These are phyloP conservation scores for Poecilia wingei DNA, from an alignment of 2,797 vertebrate species.

Conservation along the genomic window DNA sequence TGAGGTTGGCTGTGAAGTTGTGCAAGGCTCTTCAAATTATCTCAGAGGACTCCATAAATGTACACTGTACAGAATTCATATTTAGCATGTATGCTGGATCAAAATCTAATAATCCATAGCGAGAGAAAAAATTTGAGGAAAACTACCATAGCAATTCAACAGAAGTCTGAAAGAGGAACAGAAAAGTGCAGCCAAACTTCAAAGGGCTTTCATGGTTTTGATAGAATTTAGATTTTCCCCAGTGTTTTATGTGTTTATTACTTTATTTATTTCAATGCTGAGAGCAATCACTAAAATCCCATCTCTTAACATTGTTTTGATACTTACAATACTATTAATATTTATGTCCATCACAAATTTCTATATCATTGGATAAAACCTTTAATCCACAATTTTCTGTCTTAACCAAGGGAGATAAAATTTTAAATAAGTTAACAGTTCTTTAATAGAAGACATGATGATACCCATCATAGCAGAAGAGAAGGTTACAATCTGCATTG, in stretches of 20 bases:
- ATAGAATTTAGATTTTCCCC: background rate
- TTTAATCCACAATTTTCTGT: background rate
- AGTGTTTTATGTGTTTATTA: background rate
- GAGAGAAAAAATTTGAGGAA: slow-evolving; percentile 2
- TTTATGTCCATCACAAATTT: background rate
- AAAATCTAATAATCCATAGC: slow-evolving; percentile 49
- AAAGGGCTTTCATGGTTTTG: background rate
- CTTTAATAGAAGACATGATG: background rate
- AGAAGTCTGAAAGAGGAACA: slow-evolving; percentile 2
- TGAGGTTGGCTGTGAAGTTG: slow-evolving; percentile 44
- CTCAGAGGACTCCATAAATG: slow-evolving; percentile 65
- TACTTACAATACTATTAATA: background rate
- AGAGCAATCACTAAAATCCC: background rate
- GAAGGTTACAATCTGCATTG: background rate
- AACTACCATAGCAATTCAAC: slow-evolving; percentile 5
- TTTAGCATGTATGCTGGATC: slow-evolving; percentile 60
- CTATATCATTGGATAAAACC: background rate
- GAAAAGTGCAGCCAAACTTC: slow-evolving; percentile 4
- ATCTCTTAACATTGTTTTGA: background rate
- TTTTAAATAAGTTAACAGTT: background rate
- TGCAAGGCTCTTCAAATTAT: slow-evolving; percentile 55
- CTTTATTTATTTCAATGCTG: background rate
- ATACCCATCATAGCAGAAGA: background rate
- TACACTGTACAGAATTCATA: slow-evolving; percentile 57
- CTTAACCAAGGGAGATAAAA: background rate